Conservation (phyloP, 2,113 vertebrate genomes). For the Isurus oxyrinchus region DNA sequence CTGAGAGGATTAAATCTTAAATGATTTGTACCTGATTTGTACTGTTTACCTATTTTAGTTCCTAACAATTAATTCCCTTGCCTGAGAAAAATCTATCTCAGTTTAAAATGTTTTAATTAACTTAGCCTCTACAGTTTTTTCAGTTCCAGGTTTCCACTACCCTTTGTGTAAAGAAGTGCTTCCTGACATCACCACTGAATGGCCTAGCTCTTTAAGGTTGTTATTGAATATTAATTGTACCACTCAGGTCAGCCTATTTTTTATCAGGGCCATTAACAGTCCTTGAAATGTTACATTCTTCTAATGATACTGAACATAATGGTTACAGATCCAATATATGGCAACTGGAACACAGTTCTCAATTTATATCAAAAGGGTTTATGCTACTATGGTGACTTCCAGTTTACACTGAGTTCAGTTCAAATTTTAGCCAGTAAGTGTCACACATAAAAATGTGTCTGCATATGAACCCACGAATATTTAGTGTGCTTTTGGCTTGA, state of each 20-base stretch:
- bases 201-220: background rate
- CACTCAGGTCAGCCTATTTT: background rate
- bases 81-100: background rate
- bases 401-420: background rate
- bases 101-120: background rate
- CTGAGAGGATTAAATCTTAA: background rate
- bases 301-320: background rate
- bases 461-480: background rate
- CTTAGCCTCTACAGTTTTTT: background rate
- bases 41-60: background rate
- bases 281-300: background rate
- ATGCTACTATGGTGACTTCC: background rate
- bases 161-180: background rate
- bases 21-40: background rate
- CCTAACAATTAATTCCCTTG: background rate
- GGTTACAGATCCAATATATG: background rate
- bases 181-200: background rate
- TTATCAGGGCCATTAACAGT: background rate
- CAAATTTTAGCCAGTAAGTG: background rate
- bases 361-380: background rate
- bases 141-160: background rate
- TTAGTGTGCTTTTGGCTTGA: background rate
- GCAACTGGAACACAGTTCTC: background rate
- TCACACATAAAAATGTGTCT: background rate
- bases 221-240: background rate